Evolutionary conservation across 2,797 vertebrate genomes (phyloP), one percentile per base, ranked within the genome.

Genomic region (Mormyrus proboscirostris): DNA sequence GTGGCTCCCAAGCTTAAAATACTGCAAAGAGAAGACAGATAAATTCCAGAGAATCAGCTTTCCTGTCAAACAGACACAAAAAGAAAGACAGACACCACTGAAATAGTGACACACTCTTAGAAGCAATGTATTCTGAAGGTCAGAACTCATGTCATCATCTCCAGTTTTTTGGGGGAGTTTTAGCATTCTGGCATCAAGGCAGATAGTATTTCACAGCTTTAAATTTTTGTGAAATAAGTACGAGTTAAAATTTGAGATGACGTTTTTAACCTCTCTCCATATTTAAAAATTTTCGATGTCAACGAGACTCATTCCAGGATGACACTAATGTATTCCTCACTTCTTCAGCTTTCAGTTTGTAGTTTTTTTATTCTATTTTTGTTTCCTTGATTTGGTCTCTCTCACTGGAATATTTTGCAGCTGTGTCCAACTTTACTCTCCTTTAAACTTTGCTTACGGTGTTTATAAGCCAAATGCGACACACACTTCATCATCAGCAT

Each of bases 11-110:
- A 16, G 53, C 47, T 38, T 76, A 19, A 41, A 76, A 12, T 76
- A 76, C 38, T 16, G 38, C 33, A 38, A 90, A 93, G 94, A 92
- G 93, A 93, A 92, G 0, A 76, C 0, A 29, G 85, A 87, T 89
- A 29, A 33, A 9, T 8, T 0, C 25, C 86, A 47, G 38, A 41
- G 73, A 76, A 33, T n/a, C 47, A 5, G 41, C 65, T 86, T 19
- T n/a, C 22, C 49, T 25, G 47, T 12, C 44, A 85, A 50, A 25
- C 51, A 55, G 12, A 57, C 4, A 38, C 22, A 7, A 38, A 57
- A 53, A 29, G 3, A 38, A 55, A 7, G 22, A 86, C 1, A 57
- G 85, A 33, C 29, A 9, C 50, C 9, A 7, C 29, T 19, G 85
- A 41, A 38, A 57, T 57, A 86, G 10, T 14, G 25, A 57, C 55